These are phyloP conservation scores for Brachyhypopomus occidentalis DNA, from an alignment of 2,113 vertebrate species.

Conservation along the genomic window DNA sequence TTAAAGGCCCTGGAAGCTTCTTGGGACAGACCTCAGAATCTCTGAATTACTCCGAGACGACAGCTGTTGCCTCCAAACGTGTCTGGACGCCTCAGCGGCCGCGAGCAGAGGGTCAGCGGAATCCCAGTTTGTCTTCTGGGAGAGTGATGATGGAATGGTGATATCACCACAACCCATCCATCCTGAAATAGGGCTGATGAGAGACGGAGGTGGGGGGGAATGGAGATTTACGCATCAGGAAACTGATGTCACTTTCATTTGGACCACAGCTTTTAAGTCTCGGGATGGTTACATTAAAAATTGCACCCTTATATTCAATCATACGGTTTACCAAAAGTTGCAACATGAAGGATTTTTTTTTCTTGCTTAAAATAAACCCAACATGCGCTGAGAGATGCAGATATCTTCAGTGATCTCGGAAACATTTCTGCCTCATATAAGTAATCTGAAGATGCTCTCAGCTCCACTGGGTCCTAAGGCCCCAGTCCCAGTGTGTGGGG, in stretches of 20 bases:
- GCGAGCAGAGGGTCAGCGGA: background rate
- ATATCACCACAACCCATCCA: slow-evolving; percentile 28
- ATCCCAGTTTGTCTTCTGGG: slow-evolving; percentile 22
- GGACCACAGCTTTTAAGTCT: no score
- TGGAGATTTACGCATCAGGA: background rate
- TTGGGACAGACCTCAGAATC: background rate
- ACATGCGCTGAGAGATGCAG: no score
- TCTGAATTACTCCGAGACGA: background rate
- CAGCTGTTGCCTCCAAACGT: slow-evolving; percentile 23
- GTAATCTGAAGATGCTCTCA: background rate
- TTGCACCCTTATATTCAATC: no score
- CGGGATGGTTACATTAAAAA: no score
- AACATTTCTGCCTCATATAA: background rate
- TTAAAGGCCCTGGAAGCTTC: background rate
- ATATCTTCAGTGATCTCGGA: no score
- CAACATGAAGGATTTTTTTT: no score
- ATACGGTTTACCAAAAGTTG: no score
- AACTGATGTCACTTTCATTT: no score
- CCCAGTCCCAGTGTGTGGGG: background rate
- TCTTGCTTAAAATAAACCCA: no score
- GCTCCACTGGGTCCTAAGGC: background rate
- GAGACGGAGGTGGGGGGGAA: background rate
- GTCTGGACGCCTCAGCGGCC: background rate
- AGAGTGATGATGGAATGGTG: slow-evolving; percentile 12
- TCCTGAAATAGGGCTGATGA: slow-evolving; percentile 34